Conservation (phyloP, 2,797 vertebrate species). For the Cuniculus paca region DNA sequence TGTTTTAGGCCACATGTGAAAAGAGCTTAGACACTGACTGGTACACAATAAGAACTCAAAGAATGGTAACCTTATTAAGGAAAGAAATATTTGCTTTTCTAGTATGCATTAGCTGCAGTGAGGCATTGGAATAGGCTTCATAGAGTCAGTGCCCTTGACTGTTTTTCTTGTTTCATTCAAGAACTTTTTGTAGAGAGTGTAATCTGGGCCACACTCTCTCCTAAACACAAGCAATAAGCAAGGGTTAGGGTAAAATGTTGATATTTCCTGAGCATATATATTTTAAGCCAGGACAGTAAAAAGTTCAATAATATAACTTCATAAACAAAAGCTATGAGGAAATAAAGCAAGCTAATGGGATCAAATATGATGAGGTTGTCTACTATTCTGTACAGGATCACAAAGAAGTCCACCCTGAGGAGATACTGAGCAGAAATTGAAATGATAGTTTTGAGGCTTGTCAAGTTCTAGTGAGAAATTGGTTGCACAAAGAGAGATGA, state of each 20-base stretch:
- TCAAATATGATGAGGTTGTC: background rate
- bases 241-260: background rate
- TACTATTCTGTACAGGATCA: background rate
- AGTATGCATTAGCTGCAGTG: accelerated
- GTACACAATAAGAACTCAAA: background rate
- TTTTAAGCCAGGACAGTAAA: background rate
- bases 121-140: background rate
- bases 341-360: background rate
- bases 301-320: background rate
- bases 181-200: background rate
- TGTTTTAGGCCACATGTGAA: background rate
- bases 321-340: background rate
- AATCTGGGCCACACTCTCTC: background rate
- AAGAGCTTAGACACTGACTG: background rate
- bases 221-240: background rate
- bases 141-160: background rate
- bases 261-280: background rate
- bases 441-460: background rate
- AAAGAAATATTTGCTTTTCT: background rate
- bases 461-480: background rate
- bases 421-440: background rate
- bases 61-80: constrained; percentile 7
- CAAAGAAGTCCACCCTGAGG: background rate
- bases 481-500: background rate
- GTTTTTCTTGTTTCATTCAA: constrained; percentile 7